Conservation (phyloP, 2,888 invertebrate genomes). For the Strigamia crassipes region DNA sequence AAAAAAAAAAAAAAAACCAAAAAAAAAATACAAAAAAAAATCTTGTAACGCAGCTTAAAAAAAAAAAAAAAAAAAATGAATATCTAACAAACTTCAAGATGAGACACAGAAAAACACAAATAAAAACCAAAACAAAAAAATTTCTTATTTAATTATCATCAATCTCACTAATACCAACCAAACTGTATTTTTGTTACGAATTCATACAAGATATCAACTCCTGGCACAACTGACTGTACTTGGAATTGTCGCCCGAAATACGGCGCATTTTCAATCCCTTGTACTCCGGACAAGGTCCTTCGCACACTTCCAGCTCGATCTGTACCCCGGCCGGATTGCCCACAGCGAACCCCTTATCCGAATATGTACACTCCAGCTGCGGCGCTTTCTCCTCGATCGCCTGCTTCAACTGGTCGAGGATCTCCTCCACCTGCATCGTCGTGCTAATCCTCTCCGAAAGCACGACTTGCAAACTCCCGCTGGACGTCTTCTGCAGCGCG, state of each 20-base stretch:
- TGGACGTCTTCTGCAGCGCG: slow-evolving; percentile 57
- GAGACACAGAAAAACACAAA: no score
- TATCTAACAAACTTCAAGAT: no score
- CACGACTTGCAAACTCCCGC: slow-evolving; percentile 70
- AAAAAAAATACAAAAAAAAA: no score
- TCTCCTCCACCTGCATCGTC: slow-evolving; percentile 76
- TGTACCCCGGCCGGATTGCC: slow-evolving; percentile 83
- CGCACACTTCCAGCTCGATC: slow-evolving; percentile 79
- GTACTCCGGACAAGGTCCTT: slow-evolving; percentile 66
- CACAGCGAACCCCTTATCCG: slow-evolving; percentile 64
- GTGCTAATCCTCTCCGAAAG: slow-evolving; percentile 76
- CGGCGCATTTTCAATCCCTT: slow-evolving; percentile 83
- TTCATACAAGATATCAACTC: slow-evolving; percentile 80
- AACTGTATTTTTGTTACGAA: slow-evolving; percentile 21
- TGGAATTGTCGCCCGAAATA: slow-evolving; percentile 84
- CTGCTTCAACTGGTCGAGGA: slow-evolving; percentile 75
- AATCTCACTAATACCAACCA: neutral
- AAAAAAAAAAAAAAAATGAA: no score
- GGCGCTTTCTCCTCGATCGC: slow-evolving; percentile 79
- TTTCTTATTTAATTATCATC: no score
- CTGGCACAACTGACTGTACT: slow-evolving; percentile 85
- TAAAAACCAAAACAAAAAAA: no score
- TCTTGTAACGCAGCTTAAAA: no score
- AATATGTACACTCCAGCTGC: slow-evolving; percentile 52
- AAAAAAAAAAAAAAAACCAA: no score